Percentiles rank a stretch among this genome's conserved stretches.
Conservation (phyloP, 2,888 invertebrate species). For the Tenthredo scrophulariae region DNA sequence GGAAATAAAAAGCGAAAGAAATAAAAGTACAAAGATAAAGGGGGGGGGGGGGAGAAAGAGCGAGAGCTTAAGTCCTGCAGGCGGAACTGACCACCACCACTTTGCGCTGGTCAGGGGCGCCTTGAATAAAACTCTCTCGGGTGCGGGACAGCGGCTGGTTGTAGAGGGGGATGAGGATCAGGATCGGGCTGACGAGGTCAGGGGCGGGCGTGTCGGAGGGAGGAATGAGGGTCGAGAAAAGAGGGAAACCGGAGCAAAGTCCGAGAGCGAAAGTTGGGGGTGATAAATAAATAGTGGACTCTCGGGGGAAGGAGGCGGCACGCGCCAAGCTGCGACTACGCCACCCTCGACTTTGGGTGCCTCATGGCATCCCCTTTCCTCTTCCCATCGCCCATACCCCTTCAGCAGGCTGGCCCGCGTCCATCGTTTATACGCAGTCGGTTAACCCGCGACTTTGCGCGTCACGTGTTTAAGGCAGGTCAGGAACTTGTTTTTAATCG, state of each 20-base stretch:
- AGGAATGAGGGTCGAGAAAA: constrained; percentile 53
- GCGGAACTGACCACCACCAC: constrained; percentile 73
- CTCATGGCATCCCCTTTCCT: neutral
- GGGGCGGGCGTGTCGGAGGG: constrained; percentile 55
- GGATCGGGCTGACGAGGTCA: constrained; percentile 61
- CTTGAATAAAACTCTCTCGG: constrained; percentile 55
- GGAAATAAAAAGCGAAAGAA: constrained; percentile 55
- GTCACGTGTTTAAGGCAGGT: constrained; percentile 46
- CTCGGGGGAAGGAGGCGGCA: constrained; percentile 68
- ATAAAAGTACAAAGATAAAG: neutral
- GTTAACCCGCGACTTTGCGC: constrained; percentile 39
- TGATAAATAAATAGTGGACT: constrained; percentile 78
- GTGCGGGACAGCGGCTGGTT: constrained; percentile 51
- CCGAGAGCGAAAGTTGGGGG: constrained; percentile 70
- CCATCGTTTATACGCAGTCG: constrained; percentile 47
- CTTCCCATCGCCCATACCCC: constrained; percentile 9
- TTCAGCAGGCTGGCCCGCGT: constrained; percentile 43
- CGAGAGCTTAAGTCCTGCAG: constrained; percentile 57
- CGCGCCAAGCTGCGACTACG: constrained; percentile 64
- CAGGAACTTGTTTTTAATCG: constrained; percentile 33
- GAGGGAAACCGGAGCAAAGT: constrained; percentile 61
- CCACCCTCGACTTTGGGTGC: constrained; percentile 29
- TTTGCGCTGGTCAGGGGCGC: constrained; percentile 75
- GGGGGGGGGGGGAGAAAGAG: neutral
- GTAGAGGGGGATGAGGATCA: constrained; percentile 57